Base-by-base conservation (phyloP, 2,113 vertebrate genomes). In the Notarius quadriscutis region DNA sequence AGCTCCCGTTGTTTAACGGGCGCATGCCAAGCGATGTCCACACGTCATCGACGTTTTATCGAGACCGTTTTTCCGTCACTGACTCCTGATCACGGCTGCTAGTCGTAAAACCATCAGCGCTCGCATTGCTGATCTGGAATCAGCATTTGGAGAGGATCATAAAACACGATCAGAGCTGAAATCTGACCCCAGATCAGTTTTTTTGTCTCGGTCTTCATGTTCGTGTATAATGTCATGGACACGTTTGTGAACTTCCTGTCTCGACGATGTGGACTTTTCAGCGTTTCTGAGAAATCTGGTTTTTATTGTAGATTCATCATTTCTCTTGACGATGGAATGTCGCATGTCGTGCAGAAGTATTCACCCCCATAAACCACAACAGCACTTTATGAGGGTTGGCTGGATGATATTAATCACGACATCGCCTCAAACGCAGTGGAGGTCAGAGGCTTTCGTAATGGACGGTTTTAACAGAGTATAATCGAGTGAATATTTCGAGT, bases 1-100 rank as follows among this genome's bases (percentile, higher is more conserved):
- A 20, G 77, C 81, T 80, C 75, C 88, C 58, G 85, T 58, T 34
- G 88, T 65, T 86, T 84, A 75, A 84, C 86, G 82, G 34, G 41
- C 11, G 20, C 77, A n/a, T 57, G 63, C 62, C 77, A 65, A 50
- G 41, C 25, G 62, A 65, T 63, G 88, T 84, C 85, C 30, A 50
- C 85, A 55, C 79, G 85, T 89, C 88, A 87, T 77, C 77, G 1
- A 15, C 0, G 60, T 62, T 51, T 67, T 79, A 79, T 27, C 67
- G 63, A 86, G 74, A 7, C 67, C 55, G 50, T 8, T 87, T 83
- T 90, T 75, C 80, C 58, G 50, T 87, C 58, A 86, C 51, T 10
- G 67, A 20, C 81, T 87, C 67, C 55, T 87, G 48, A 71, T 84
- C 62, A 83, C 50, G 69, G 4, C 50, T 77, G 71, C 22, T 18